Evolutionary conservation across 2,113 vertebrate genomes (phyloP).

Genomic region (Pyxicephalus adspersus): DNA sequence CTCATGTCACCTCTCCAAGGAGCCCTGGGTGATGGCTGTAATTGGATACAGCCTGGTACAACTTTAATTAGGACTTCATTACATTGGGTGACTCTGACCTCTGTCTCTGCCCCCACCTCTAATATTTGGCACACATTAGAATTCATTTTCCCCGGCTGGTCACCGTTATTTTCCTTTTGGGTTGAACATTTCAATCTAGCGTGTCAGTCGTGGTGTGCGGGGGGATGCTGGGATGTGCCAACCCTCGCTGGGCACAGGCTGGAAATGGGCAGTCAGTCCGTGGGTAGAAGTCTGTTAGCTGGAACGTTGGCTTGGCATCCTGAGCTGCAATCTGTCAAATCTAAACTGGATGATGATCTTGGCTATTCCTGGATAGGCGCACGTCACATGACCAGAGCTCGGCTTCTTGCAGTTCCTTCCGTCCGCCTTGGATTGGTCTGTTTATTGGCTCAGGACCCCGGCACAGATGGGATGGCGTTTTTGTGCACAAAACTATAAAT

Average conservation of each 20-base stretch:
- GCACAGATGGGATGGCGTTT: neutral
- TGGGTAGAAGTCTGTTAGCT: neutral
- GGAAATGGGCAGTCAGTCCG: neutral
- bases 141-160: neutral
- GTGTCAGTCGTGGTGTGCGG: too few species aligned
- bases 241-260: neutral
- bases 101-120: neutral
- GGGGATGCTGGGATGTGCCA: neutral
- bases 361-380: slow-evolving; percentile 2
- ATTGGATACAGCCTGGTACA: neutral
- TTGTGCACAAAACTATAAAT: too few species aligned
- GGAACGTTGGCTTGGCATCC: neutral
- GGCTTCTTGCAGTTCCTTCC: neutral
- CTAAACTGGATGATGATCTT: neutral
- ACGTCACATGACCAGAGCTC: neutral
- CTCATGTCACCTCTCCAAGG: neutral
- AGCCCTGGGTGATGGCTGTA: neutral
- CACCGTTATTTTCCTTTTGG: neutral
- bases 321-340: neutral
- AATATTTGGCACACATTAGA: neutral
- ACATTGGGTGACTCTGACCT: neutral
- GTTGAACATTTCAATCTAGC: neutral
- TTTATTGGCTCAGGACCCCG: neutral
- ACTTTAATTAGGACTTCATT: neutral
- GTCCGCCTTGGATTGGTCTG: neutral